Evolutionary conservation across 35 echinoderm and acorn worm genomes (phyloP).

Genomic region (Ophioderma brevispina): DNA sequence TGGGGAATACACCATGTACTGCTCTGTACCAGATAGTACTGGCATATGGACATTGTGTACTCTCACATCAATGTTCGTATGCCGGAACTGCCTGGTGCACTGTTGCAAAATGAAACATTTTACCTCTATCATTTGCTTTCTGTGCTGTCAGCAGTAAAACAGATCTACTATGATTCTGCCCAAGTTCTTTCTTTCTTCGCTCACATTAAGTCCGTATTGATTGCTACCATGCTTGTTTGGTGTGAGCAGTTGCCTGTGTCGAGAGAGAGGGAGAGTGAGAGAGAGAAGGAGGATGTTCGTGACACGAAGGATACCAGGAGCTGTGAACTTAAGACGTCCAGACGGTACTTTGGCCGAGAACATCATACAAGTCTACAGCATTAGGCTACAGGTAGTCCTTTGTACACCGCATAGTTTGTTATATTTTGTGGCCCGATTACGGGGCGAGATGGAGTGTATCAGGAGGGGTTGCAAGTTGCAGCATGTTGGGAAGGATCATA

Average conservation of each 20-base stretch:
- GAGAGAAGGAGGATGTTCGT: too few relatives aligned
- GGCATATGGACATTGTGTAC: slow-evolving; percentile 99
- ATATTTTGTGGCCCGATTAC: too few relatives aligned
- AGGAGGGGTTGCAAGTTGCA: too few relatives aligned
- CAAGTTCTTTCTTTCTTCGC: background rate
- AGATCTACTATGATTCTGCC: background rate
- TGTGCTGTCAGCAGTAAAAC: background rate
- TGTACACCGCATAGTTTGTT: too few relatives aligned
- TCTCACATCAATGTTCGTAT: slow-evolving; percentile 83
- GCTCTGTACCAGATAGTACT: slow-evolving; percentile 90
- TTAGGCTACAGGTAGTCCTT: too few relatives aligned
- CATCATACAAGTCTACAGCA: too few relatives aligned
- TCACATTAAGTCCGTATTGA: background rate
- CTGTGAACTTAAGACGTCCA: too few relatives aligned
- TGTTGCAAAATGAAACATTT: slow-evolving; percentile 12
- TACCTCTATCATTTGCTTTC: background rate
- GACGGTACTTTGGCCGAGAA: too few relatives aligned
- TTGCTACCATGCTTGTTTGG: background rate
- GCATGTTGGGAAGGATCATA: too few relatives aligned
- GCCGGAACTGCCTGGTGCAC: slow-evolving; percentile 81
- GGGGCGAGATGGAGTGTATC: too few relatives aligned
- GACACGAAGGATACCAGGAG: too few relatives aligned
- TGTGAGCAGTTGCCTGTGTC: background rate
- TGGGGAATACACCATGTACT: background rate
- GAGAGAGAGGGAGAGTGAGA: too few relatives aligned